Evolutionary conservation across 2,113 vertebrate species (phyloP).

Genomic region (Gnathonemus longibarbis): DNA sequence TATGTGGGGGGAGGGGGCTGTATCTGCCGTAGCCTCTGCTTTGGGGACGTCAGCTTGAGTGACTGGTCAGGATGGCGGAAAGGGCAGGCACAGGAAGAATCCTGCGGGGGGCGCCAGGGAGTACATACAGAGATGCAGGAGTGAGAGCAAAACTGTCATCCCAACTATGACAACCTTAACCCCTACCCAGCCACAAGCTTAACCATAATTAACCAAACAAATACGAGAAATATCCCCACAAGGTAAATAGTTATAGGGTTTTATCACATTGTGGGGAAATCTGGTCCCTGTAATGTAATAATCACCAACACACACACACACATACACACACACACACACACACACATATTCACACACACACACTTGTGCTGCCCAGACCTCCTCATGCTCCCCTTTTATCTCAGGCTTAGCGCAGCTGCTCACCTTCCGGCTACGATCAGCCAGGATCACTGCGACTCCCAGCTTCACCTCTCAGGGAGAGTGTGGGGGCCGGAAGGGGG

Average conservation of each 20-base stretch:
- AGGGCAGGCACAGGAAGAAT: constrained; percentile 19
- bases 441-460: constrained; percentile 2
- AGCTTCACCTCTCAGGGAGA: constrained; percentile 16
- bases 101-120: not conserved
- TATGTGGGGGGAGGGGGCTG: not conserved
- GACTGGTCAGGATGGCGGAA: constrained; percentile 14
- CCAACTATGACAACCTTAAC: not conserved
- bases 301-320: not conserved
- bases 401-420: constrained; percentile 28
- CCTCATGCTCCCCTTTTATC: constrained; percentile 26
- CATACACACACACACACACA: no score
- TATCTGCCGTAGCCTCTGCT: not conserved
- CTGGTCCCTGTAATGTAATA: not conserved
- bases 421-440: constrained; percentile 14
- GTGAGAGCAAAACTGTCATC: not conserved
- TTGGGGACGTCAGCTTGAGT: constrained; percentile 23
- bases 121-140: not conserved
- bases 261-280: not conserved
- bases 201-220: not conserved
- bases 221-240: not conserved
- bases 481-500: not conserved
- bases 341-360: no score
- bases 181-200: not conserved
- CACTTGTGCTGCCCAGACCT: not conserved
- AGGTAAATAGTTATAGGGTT: not conserved